Conservation (phyloP, 2,113 vertebrate species). For the Budorcas taxicolor region DNA sequence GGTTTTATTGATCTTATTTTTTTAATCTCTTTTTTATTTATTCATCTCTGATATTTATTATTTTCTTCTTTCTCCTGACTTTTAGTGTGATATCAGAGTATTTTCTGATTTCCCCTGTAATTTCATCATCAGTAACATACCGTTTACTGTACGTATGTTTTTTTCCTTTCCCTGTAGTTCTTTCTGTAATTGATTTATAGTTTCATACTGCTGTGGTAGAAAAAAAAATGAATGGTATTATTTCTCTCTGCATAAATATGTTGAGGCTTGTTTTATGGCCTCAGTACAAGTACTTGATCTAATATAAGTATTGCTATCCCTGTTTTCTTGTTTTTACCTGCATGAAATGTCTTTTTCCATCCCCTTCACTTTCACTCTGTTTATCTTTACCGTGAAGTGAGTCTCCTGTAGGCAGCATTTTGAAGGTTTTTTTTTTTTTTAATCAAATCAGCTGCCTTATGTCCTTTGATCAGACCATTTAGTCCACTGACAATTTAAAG, state of each 20-base stretch:
- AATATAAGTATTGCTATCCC: not conserved
- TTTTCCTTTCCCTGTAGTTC: not conserved
- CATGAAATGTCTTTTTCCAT: not conserved
- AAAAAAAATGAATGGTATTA: not conserved
- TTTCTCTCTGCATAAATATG: not conserved
- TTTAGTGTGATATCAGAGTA: not conserved
- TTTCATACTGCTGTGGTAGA: not conserved
- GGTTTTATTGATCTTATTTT: not conserved
- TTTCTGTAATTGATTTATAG: not conserved
- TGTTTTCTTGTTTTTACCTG: not conserved
- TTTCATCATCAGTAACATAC: not conserved
- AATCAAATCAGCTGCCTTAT: not conserved
- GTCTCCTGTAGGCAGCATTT: not conserved
- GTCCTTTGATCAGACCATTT: not conserved
- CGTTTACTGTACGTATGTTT: not conserved
- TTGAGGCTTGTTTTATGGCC: not conserved
- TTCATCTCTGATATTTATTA: not conserved
- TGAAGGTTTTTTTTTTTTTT: not conserved
- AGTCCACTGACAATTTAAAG: not conserved
- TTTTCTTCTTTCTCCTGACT: not conserved
- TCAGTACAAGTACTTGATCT: not conserved
- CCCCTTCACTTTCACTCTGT: not conserved
- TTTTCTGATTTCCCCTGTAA: not conserved
- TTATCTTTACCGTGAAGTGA: not conserved
- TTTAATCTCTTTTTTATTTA: not conserved